Conservation (phyloP, 37 sponge, comb jelly and placozoan species). For the Bolinopsis microptera region DNA sequence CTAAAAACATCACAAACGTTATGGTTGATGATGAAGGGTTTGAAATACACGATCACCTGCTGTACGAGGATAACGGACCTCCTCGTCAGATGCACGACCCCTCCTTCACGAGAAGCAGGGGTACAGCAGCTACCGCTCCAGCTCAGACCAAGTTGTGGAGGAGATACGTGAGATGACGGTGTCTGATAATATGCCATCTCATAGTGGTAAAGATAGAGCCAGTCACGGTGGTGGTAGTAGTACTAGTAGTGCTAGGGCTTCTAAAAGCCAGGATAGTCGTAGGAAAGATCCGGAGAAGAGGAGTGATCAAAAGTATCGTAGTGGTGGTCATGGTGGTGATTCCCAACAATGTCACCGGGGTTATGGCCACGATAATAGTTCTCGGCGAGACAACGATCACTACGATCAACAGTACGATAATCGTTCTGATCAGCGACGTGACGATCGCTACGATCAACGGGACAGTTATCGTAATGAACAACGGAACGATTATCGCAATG, state of each 20-base stretch:
- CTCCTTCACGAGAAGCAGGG: neutral
- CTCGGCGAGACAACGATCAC: neutral
- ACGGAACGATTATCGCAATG: neutral
- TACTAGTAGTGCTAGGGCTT: neutral
- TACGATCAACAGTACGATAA: neutral
- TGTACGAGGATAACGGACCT: slow-evolving; percentile 30
- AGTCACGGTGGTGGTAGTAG: neutral
- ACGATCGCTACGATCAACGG: neutral
- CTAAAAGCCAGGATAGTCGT: neutral
- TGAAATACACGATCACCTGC: slow-evolving; percentile 54
- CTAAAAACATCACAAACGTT: neutral
- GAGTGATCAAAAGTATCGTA: neutral
- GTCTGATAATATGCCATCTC: neutral
- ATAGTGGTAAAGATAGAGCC: neutral
- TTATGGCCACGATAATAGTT: neutral
- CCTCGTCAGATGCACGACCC: neutral
- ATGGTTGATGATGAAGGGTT: slow-evolving; percentile 56
- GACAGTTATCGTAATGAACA: neutral
- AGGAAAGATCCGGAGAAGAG: neutral
- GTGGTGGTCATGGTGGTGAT: neutral
- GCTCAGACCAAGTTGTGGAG: neutral
- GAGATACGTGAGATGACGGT: neutral
- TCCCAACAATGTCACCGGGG: neutral
- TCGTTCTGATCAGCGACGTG: neutral
- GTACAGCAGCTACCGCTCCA: neutral